phyloP scores from a whole-genome alignment of 2,113 vertebrate species.

The Sturnus vulgaris region DNA sequence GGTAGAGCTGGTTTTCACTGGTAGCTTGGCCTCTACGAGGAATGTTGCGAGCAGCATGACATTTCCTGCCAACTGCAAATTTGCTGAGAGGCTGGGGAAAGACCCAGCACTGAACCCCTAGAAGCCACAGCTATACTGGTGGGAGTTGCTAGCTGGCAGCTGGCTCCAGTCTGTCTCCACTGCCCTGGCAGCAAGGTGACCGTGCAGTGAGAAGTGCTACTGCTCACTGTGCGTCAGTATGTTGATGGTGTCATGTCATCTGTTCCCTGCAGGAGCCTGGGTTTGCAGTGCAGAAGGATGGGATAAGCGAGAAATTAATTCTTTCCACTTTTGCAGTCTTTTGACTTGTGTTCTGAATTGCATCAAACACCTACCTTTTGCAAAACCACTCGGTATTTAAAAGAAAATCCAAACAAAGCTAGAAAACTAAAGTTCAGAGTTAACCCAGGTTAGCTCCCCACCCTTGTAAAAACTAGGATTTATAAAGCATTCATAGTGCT shows the following conservation, averaged over 20 bases:
- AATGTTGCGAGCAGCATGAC: not conserved
- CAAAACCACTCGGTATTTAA: not conserved
- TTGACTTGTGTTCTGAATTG: not conserved
- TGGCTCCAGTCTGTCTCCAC: not conserved
- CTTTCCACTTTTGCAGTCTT: not conserved
- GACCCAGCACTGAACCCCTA: not conserved
- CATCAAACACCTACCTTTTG: not conserved
- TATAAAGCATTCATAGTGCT: not conserved
- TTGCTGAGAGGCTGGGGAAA: not conserved
- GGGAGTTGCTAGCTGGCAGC: not conserved
- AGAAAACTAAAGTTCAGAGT: not conserved
- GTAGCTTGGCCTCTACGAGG: not conserved
- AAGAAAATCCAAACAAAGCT: not conserved
- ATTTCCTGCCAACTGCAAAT: not conserved
- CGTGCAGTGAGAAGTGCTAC: not conserved
- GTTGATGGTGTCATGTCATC: constrained; percentile 12
- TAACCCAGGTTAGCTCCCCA: not conserved
- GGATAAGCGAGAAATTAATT: not conserved
- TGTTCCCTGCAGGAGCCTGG: not conserved
- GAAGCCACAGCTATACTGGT: not conserved
- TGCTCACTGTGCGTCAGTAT: not conserved
- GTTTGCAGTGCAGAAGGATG: not conserved
- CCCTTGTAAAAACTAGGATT: not conserved
- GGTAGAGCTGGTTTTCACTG: not conserved
- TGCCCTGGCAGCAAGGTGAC: not conserved